Conservation (phyloP, 2,113 vertebrate species). For the Podocnemis expansa region DNA sequence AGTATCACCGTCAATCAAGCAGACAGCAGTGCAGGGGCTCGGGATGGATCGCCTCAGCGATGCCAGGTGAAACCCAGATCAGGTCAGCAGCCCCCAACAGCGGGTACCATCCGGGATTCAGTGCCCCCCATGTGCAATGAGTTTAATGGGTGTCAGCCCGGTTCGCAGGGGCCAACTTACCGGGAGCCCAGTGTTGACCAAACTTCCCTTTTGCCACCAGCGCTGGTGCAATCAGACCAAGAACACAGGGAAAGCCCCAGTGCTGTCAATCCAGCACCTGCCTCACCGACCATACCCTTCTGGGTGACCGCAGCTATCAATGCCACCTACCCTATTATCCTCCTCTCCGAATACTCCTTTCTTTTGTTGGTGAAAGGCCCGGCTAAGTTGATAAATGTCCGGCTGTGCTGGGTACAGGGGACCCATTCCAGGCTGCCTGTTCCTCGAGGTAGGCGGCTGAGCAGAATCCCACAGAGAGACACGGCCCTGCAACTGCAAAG, state of each 20-base stretch:
- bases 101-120: too few species aligned
- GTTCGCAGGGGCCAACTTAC: too few species aligned
- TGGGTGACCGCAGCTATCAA: too few species aligned
- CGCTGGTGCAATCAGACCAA: too few species aligned
- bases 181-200: too few species aligned
- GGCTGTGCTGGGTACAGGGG: slow-evolving; percentile 63
- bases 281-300: background rate
- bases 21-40: background rate
- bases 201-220: background rate
- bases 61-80: too few species aligned
- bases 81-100: too few species aligned
- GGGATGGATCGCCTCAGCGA: background rate
- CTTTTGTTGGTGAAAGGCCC: slow-evolving; percentile 84
- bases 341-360: slow-evolving; percentile 93
- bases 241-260: background rate
- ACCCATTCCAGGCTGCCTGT: slow-evolving; percentile 60
- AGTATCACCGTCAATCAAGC: background rate
- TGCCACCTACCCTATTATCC: slow-evolving; percentile 88
- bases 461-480: slow-evolving; percentile 81
- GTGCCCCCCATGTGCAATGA: background rate
- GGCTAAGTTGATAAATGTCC: slow-evolving; percentile 89
- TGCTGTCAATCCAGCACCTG: too few species aligned
- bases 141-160: background rate
- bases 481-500: slow-evolving; percentile 73
- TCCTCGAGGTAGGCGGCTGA: slow-evolving; percentile 75